phyloP scores from a whole-genome alignment of 2,797 vertebrate genomes.

The Enteromius viviparus region DNA sequence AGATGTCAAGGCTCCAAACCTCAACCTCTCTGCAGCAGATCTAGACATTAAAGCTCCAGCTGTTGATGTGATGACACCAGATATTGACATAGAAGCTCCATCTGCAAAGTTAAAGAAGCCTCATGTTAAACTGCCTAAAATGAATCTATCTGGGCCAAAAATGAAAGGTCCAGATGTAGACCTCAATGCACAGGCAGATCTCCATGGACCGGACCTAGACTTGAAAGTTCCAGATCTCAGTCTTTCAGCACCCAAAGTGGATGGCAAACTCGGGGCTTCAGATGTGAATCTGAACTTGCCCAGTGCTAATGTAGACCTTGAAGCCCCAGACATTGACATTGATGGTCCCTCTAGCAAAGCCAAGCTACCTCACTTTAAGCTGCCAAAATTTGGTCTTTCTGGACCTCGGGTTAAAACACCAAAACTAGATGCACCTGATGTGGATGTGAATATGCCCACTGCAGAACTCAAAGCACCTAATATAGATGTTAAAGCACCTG shows the following conservation, averaged over 20 bases:
- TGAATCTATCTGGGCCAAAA: constrained; percentile 59
- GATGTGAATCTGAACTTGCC: constrained; percentile 44
- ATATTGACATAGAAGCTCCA: constrained; percentile 57
- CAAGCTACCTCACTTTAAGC: constrained; percentile 67
- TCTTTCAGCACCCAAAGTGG: constrained; percentile 35
- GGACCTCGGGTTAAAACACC: constrained; percentile 65
- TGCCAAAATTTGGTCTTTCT: constrained; percentile 62
- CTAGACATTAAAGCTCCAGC: constrained; percentile 63
- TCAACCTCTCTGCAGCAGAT: constrained; percentile 56
- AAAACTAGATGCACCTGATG: constrained; percentile 58
- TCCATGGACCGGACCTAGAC: constrained; percentile 51
- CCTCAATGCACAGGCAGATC: constrained; percentile 40
- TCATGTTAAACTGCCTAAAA: constrained; percentile 61
- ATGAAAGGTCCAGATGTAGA: constrained; percentile 61
- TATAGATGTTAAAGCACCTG: constrained; percentile 41
- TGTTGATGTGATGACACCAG: constrained; percentile 57
- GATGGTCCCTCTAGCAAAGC: constrained; percentile 64
- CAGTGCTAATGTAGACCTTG: constrained; percentile 54
- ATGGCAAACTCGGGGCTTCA: constrained; percentile 22
- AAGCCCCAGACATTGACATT: constrained; percentile 63
- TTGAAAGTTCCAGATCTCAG: constrained; percentile 54
- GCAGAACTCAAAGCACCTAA: constrained; percentile 52
- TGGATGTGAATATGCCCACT: constrained; percentile 56
- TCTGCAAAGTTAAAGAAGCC: constrained; percentile 68
- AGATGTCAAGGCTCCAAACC: constrained; percentile 52